phyloP scores from a whole-genome alignment of 2,113 vertebrate genomes.

The Callaeas wilsoni region DNA sequence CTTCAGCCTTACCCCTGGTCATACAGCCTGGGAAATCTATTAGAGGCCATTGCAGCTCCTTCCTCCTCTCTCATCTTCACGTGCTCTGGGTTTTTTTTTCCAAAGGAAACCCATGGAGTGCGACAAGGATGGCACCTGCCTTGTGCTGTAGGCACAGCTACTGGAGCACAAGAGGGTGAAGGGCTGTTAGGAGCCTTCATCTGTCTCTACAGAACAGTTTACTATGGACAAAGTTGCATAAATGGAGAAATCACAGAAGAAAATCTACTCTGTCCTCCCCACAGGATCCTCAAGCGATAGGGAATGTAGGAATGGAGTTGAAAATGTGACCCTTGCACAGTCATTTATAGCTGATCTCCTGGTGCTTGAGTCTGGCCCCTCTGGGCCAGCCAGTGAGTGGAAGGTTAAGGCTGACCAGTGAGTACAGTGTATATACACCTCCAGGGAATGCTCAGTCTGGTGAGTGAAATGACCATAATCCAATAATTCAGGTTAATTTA shows the following conservation, averaged over 20 bases:
- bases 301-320: not conserved
- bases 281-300: not conserved
- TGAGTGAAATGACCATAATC: not conserved
- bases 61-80: not conserved
- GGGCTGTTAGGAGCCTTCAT: not conserved
- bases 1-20: not conserved
- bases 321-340: not conserved
- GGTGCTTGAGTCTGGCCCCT: not conserved
- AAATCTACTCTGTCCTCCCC: not conserved
- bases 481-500: constrained; percentile 12
- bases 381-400: not conserved
- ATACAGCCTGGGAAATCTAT: not conserved
- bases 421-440: not conserved
- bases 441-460: not conserved
- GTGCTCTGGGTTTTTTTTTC: not conserved
- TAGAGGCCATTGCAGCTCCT: not conserved
- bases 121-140: not conserved
- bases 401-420: not conserved
- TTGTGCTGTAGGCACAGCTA: not conserved
- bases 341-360: not conserved
- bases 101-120: not conserved
- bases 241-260: not conserved
- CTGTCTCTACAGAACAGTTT: not conserved
- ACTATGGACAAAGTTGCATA: not conserved
- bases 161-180: not conserved